Evolutionary conservation across 2,888 invertebrate genomes (phyloP), one percentile per base, ranked within the genome.

Genomic region (Caenorhabditis sinica): DNA sequence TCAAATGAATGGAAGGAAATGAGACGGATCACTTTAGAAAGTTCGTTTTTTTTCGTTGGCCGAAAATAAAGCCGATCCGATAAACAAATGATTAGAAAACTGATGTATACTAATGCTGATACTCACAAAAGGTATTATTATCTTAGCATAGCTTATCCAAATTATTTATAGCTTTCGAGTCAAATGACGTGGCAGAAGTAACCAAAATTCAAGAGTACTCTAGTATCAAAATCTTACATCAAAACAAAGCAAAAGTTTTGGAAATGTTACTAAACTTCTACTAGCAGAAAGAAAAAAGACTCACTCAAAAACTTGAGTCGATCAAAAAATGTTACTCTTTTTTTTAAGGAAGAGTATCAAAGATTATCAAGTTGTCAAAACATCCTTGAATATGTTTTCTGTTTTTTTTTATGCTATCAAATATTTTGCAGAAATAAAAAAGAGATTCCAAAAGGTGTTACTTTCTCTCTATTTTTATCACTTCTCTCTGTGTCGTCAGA

Each of bases 331-430:
- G 25, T 56, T 8, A 28, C 28, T 56, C 28, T 56, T 28, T 28
- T 56, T 56, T 56, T 56, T 56, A 28, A 13, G 56, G 15, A 28
- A 15, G 56, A 63, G 40, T 25, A 43, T 63, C 63, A 63, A 63
- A 63, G 63, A 63, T 63, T 63, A 63, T 43, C 43, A 40, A 61
- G 40, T 28, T 60, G 33, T 33, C 60, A 61, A 61, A 61, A 61
- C 61, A 61, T 61, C 60, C 53, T 56, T n/a, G 58, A 33, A 60
- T n/a, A 33, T n/a, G 33, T 60, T 28, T 60, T 30, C 33, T 60
- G 33, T 33, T 56, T 13, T 25, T 56, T 28, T 56, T 56, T 25
- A 40, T 28, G 25, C 13, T 28, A 28, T 15, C 56, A 20, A 28
- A 4, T 25, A 23, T 20, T 53, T 23, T 11, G 11, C 9, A 53